phyloP scores from a whole-genome alignment of 1,140 invertebrate species.

The Camponotus vicinus region DNA sequence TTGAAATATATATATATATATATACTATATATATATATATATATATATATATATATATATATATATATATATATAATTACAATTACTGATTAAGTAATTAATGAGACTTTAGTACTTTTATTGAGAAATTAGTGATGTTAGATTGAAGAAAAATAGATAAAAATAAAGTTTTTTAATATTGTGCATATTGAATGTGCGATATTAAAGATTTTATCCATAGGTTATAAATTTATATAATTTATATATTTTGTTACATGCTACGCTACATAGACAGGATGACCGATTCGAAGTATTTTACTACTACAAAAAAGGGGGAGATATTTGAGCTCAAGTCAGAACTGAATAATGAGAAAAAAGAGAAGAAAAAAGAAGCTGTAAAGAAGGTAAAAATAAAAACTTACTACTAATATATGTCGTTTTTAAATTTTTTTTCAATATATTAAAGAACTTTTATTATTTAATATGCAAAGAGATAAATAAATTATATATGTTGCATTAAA shows the following conservation, averaged over 20 bases:
- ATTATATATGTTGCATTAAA: neutral
- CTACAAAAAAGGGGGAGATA: constrained; percentile 99
- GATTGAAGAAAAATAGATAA: neutral
- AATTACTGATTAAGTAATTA: neutral
- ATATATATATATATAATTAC: neutral
- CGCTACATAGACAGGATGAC: constrained; percentile 91
- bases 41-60: too few relatives aligned
- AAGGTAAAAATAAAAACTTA: constrained; percentile 89
- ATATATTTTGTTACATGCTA: neutral
- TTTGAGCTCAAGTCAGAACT: constrained; percentile 99
- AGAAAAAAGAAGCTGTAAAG: constrained; percentile 99
- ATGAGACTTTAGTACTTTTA: neutral
- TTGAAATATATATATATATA: too few relatives aligned
- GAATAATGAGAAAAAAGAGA: constrained; percentile 99
- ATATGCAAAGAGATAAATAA: neutral
- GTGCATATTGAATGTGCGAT: neutral
- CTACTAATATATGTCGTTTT: neutral
- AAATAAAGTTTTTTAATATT: neutral
- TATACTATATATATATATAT: too few relatives aligned
- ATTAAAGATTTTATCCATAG: constrained; percentile 39
- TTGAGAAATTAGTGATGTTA: neutral
- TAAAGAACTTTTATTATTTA: constrained; percentile 27
- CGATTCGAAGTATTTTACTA: constrained; percentile 99
- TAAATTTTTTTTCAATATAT: neutral
- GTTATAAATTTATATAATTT: constrained; percentile 8